Evolutionary conservation across 35 echinoderm and acorn worm genomes (phyloP).

Genomic region (Lytechinus variegatus): DNA sequence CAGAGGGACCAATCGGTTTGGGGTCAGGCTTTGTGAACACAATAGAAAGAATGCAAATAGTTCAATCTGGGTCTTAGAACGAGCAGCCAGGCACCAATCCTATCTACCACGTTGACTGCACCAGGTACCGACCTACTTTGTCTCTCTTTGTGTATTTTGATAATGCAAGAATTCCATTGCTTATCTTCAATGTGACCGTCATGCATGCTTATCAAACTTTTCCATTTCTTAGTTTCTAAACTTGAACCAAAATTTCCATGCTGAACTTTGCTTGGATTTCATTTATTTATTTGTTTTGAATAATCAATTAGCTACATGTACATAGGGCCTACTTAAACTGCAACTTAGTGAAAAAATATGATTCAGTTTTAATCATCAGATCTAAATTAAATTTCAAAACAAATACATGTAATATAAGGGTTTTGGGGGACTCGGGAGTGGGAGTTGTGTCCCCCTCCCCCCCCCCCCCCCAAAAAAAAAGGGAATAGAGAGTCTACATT

Average conservation of each 20-base stretch:
- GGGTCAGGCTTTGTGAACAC: constrained; percentile 33
- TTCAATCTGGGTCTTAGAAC: not conserved
- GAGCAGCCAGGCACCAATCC: not conserved
- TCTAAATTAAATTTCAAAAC: too few species aligned
- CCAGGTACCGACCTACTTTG: constrained; percentile 33
- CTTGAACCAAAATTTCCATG: not conserved
- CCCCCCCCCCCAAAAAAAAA: too few species aligned
- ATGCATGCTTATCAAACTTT: not conserved
- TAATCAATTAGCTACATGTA: too few species aligned
- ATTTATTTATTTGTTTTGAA: too few species aligned
- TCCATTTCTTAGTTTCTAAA: not conserved
- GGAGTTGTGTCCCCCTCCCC: too few species aligned
- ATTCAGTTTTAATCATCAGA: too few species aligned
- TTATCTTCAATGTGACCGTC: constrained; percentile 8
- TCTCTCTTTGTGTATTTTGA: not conserved
- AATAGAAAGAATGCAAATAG: constrained; percentile 52
- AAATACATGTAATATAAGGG: too few species aligned
- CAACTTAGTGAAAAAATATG: too few species aligned
- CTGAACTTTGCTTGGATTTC: too few species aligned
- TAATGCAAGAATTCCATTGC: not conserved
- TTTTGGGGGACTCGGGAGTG: too few species aligned
- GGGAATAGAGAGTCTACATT: too few species aligned
- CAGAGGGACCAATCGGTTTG: not conserved
- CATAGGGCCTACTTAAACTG: too few species aligned
- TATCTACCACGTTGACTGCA: not conserved